Base-by-base conservation (phyloP, 2,797 vertebrate species). In the Pseudotriccus pelzelni region DNA sequence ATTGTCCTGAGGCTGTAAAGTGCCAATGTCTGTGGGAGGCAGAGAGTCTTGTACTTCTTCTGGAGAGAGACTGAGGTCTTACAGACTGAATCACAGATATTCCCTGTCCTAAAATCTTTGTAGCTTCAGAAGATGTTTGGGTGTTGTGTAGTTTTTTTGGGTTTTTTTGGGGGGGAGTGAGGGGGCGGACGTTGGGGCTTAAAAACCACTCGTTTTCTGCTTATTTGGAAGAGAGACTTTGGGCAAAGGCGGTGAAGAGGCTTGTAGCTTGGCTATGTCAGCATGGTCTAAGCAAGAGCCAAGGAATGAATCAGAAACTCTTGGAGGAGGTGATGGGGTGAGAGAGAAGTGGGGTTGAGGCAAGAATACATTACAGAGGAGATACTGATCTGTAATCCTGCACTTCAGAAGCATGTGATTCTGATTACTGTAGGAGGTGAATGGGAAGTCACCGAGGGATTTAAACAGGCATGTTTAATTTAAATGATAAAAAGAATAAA, bases 401-500 rank as follows among this genome's bases (percentile, higher is more conserved):
- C 50, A 25, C 39, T 93, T 95, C 62, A 87, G 78, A 90, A 82
- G 86, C 93, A 59, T 96, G 67, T 96, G 96, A 95, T 89, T 90
- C 74, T 82, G 66, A n/a, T 82, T 87, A 30, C 77, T 90, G 95
- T 93, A 67, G 95, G 95, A 94, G 93, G 92, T 82, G 83, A 92
- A 94, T 82, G 94, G 95, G 92, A 95, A 96, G 83, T 76, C 94
- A 90, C 95, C 11, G 43, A 84, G 81, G 90, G 88, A 92, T 95
- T 95, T 95, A 88, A 95, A 94, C 93, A 86, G 91, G 85, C 88
- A 89, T 63, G 55, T 94, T 93, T 95, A 86, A 96, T 95, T 95
- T 95, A 90, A 97, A 95, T 91, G 86, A 87, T 95, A 94, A 94
- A 95, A 95, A 90, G 93, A 95, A 95, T 92, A 95, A 87, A 88